phyloP scores from a whole-genome alignment of 2,888 invertebrate species.

The Orthosia gracilis region DNA sequence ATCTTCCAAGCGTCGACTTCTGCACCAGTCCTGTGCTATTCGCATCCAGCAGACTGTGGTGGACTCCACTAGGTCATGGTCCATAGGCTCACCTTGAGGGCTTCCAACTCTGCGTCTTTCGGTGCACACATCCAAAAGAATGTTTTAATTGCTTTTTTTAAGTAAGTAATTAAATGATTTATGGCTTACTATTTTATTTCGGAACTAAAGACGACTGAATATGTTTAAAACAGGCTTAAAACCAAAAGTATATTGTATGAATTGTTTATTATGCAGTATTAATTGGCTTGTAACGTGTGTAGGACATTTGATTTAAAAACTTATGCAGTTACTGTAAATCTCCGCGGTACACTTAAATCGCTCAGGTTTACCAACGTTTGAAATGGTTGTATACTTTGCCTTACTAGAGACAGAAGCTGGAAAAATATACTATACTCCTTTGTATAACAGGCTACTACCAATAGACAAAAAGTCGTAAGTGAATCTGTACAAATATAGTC shows the following conservation, averaged over 20 bases:
- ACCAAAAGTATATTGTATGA: neutral
- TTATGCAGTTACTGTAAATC: conserved; percentile 13
- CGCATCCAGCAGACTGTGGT: too few species aligned
- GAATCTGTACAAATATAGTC: neutral
- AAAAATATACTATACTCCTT: neutral
- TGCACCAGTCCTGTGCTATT: too few species aligned
- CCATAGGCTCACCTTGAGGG: too few species aligned
- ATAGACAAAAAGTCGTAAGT: neutral
- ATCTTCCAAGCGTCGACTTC: too few species aligned
- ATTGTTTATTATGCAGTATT: neutral
- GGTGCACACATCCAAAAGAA: too few species aligned
- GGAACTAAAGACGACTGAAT: neutral
- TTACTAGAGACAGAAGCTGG: neutral
- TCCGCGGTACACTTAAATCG: conserved; percentile 5
- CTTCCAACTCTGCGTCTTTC: too few species aligned
- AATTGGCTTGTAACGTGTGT: neutral
- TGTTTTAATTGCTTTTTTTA: neutral
- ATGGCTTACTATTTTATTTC: neutral
- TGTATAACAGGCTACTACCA: neutral
- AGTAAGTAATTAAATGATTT: neutral
- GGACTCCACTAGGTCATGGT: too few species aligned
- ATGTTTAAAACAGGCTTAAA: conserved; percentile 15
- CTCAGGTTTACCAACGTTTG: neutral
- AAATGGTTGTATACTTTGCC: neutral
- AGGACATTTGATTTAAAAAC: conserved; percentile 5